Evolutionary conservation across 2,888 invertebrate genomes (phyloP).

Genomic region (Atethmia centrago): DNA sequence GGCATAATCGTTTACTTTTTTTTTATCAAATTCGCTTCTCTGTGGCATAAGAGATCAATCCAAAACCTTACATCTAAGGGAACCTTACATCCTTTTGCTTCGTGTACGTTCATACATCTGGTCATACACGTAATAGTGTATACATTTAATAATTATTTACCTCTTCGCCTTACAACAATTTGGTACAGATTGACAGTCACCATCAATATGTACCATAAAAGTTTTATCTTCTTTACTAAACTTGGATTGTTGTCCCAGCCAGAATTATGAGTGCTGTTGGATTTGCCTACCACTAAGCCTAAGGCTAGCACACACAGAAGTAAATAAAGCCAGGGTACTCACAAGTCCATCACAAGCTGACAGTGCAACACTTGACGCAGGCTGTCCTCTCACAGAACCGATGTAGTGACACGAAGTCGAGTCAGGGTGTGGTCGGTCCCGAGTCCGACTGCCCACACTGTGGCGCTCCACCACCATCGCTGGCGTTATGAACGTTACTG

Average conservation of each 20-base stretch:
- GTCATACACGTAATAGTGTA: too few relatives aligned
- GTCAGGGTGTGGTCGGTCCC: conserved; percentile 86
- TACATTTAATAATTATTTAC: too few relatives aligned
- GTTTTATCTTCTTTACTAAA: background rate
- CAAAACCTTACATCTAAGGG: background rate
- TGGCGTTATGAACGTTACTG: conserved; percentile 92
- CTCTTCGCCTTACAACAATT: background rate
- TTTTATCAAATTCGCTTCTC: background rate
- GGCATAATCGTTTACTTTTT: background rate
- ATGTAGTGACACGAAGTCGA: conserved; percentile 94
- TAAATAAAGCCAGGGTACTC: conserved; percentile 79
- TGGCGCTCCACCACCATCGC: conserved; percentile 94
- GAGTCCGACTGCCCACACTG: conserved; percentile 86
- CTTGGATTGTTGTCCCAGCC: background rate
- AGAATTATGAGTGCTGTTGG: background rate
- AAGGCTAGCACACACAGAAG: background rate
- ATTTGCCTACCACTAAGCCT: background rate
- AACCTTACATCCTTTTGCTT: too few relatives aligned
- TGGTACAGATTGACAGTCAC: background rate
- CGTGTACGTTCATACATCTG: too few relatives aligned
- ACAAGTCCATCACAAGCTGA: conserved; percentile 96
- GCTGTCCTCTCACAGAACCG: conserved; percentile 93
- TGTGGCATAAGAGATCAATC: background rate
- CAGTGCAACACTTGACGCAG: conserved; percentile 93
- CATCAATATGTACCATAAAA: too few relatives aligned